Conservation (phyloP, 2,113 vertebrate species). For the Pygoscelis antarcticus region DNA sequence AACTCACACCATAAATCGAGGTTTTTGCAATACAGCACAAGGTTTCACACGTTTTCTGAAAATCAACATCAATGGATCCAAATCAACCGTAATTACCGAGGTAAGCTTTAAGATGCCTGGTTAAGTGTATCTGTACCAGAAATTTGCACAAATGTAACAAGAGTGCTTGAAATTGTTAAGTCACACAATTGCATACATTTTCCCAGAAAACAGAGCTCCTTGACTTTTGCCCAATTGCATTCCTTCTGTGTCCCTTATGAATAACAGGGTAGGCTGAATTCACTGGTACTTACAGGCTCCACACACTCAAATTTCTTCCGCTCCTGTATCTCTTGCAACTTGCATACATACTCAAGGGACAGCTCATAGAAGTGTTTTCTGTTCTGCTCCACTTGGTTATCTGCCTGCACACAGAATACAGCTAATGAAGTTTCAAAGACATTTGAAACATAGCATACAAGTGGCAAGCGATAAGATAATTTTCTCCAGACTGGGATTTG, state of each 20-base stretch:
- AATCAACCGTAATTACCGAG: not conserved
- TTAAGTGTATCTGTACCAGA: not conserved
- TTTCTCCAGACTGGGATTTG: not conserved
- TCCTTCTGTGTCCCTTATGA: not conserved
- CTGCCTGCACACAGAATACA: conserved; percentile 80
- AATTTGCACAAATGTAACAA: not conserved
- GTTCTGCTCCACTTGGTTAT: conserved; percentile 87
- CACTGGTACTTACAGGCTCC: conserved; percentile 88
- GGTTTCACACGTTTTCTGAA: not conserved
- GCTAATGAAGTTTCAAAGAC: not conserved
- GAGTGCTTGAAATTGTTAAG: not conserved
- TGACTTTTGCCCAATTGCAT: not conserved
- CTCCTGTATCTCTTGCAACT: conserved; percentile 97
- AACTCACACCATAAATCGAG: not conserved
- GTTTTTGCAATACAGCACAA: not conserved
- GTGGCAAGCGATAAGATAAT: not conserved
- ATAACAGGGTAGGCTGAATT: not conserved
- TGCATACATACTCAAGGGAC: conserved; percentile 94
- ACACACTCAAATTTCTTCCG: conserved; percentile 98
- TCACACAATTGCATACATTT: not conserved
- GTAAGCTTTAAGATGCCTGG: not conserved
- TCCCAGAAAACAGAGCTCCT: not conserved
- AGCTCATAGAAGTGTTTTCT: conserved; percentile 93
- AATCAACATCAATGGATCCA: not conserved
- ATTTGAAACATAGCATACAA: not conserved